Evolutionary conservation across 2,888 invertebrate species (phyloP).

Genomic region (Iphiclides podalirius): DNA sequence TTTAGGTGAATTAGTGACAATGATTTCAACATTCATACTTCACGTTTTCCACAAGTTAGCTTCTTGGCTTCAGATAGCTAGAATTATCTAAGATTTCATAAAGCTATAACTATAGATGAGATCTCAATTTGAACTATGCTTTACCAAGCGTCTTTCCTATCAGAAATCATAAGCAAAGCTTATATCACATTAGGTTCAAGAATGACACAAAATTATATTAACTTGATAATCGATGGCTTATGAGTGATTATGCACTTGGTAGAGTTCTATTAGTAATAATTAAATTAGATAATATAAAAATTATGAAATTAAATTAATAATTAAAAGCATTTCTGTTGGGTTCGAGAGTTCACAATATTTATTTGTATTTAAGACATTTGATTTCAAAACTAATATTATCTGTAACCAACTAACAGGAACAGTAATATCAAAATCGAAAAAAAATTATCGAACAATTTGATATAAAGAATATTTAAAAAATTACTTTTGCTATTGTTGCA

Average conservation of each 20-base stretch:
- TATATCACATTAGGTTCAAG: constrained; percentile 66
- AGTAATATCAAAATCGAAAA: too few species aligned
- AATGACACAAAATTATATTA: constrained; percentile 26
- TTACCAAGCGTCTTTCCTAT: constrained; percentile 58
- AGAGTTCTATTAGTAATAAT: not conserved
- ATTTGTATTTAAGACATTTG: too few species aligned
- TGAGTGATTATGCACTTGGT: not conserved
- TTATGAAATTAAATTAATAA: constrained; percentile 35
- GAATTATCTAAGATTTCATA: constrained; percentile 68
- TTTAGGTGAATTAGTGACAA: too few species aligned
- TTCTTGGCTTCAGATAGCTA: constrained; percentile 75
- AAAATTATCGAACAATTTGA: too few species aligned
- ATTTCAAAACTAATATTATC: too few species aligned
- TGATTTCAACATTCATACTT: too few species aligned
- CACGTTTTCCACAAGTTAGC: constrained; percentile 59
- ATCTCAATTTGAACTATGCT: constrained; percentile 77
- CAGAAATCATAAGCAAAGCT: constrained; percentile 57
- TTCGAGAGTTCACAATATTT: too few species aligned
- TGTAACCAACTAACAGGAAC: too few species aligned
- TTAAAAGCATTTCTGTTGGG: constrained; percentile 35
- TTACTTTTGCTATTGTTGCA: constrained; percentile 1
- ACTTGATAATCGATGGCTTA: constrained; percentile 20
- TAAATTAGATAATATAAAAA: constrained; percentile 4
- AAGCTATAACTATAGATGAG: constrained; percentile 72
- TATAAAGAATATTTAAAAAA: too few species aligned